These are phyloP conservation scores for Graptemys geographica DNA, from an alignment of 2,797 vertebrate species.

Conservation along the genomic window DNA sequence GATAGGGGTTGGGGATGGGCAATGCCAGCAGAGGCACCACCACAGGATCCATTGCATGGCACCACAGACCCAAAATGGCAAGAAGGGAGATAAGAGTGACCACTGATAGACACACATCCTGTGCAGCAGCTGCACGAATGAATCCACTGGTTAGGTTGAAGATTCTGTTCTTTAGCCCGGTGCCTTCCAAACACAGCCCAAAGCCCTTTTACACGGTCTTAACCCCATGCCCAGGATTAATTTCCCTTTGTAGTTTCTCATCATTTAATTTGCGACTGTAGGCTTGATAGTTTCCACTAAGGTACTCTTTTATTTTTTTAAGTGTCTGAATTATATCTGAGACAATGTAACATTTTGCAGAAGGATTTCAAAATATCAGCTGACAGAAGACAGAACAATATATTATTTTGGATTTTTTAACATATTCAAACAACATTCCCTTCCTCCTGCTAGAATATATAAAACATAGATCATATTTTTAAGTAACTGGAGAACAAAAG, in stretches of 20 bases:
- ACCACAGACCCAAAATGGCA: not conserved
- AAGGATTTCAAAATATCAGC: not conserved
- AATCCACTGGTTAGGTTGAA: not conserved
- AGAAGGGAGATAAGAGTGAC: not conserved
- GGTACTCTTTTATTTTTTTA: not conserved
- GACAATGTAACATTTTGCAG: not conserved
- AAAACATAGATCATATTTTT: accelerated
- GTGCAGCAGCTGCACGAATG: not conserved
- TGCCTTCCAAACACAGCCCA: not conserved
- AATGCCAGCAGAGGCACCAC: not conserved
- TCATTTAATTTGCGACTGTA: not conserved
- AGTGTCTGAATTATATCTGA: not conserved
- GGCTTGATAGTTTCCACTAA: not conserved
- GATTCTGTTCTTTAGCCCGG: not conserved
- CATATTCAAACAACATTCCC: not conserved
- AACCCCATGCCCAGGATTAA: not conserved
- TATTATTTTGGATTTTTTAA: not conserved
- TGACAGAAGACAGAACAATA: not conserved
- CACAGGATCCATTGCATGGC: not conserved
- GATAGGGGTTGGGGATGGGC: not conserved
- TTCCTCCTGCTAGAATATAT: not conserved
- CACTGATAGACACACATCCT: not conserved
- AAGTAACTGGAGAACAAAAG: not conserved
- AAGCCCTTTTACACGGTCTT: not conserved
- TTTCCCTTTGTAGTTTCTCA: not conserved